These are phyloP conservation scores for Porites lutea DNA, from an alignment of 64 coral and sea anemone species.

Conservation along the genomic window DNA sequence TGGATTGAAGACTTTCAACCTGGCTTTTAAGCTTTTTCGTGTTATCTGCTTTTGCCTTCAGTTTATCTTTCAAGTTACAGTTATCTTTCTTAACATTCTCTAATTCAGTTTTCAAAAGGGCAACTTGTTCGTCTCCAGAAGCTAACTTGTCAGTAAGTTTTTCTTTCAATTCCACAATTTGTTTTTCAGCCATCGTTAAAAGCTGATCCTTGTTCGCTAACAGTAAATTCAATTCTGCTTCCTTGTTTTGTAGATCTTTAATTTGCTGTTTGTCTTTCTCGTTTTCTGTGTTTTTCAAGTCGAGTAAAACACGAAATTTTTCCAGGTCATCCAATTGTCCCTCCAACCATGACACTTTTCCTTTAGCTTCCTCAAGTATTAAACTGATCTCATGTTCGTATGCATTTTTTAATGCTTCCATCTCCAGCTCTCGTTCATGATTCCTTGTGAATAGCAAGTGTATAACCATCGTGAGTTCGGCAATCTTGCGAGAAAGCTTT, in stretches of 20 bases:
- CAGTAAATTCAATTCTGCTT: slow-evolving; percentile 55
- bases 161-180: slow-evolving; percentile 81
- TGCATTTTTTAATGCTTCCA: slow-evolving; percentile 86
- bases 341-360: slow-evolving; percentile 91
- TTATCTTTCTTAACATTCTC: slow-evolving; percentile 76
- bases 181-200: slow-evolving; percentile 71
- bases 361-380: slow-evolving; percentile 79
- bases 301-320: slow-evolving; percentile 80
- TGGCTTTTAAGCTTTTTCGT: slow-evolving; percentile 71
- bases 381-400: slow-evolving; percentile 83
- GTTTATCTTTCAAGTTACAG: slow-evolving; percentile 63
- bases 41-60: slow-evolving; percentile 77
- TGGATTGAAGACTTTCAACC: slow-evolving; percentile 72
- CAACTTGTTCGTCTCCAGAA: slow-evolving; percentile 64
- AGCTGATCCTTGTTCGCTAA: slow-evolving; percentile 74
- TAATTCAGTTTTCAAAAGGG: slow-evolving; percentile 65
- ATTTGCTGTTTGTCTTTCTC: slow-evolving; percentile 85
- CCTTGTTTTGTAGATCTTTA: slow-evolving; percentile 59
- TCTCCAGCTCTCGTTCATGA: slow-evolving; percentile 94
- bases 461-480: slow-evolving; percentile 95
- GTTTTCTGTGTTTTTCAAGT: slow-evolving; percentile 86
- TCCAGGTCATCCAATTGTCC: slow-evolving; percentile 92
- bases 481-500: slow-evolving; percentile 92
- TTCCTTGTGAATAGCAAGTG: slow-evolving; percentile 97
- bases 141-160: slow-evolving; percentile 46